Percentiles rank a stretch among this genome's conserved stretches.
phyloP scores from a whole-genome alignment of 2,797 vertebrate species.

The Margarornis squamiger region DNA sequence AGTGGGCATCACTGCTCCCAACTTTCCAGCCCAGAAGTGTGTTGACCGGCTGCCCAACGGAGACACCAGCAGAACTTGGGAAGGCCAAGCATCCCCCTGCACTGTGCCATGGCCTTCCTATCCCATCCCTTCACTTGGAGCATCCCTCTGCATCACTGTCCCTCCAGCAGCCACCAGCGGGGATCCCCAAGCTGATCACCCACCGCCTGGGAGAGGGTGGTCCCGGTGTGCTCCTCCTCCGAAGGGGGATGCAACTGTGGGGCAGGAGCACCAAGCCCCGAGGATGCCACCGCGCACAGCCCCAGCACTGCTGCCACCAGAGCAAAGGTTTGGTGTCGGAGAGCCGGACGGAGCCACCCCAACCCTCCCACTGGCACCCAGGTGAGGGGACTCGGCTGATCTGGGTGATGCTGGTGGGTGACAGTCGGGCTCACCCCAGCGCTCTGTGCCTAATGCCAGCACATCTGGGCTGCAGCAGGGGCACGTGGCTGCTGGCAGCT shows the following conservation, averaged over 20 bases:
- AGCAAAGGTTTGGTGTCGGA: fast-evolving
- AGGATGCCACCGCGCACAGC: fast-evolving
- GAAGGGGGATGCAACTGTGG: fast-evolving
- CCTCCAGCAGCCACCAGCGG: fast-evolving
- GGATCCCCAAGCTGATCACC: neutral
- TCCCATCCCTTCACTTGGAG: neutral
- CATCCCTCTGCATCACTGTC: neutral
- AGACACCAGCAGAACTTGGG: fast-evolving
- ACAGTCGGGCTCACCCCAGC: neutral
- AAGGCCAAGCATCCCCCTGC: neutral
- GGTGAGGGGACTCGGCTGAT: neutral
- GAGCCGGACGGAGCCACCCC: neutral
- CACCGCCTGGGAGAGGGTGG: neutral
- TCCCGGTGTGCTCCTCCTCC: neutral
- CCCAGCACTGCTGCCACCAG: neutral
- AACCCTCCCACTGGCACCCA: fast-evolving
- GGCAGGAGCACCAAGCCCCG: fast-evolving
- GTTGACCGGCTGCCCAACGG: fast-evolving
- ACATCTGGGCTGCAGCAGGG: neutral
- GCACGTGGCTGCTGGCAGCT: neutral
- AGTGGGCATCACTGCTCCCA: fast-evolving
- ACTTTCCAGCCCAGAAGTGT: neutral
- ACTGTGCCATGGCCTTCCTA: neutral
- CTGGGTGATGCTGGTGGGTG: neutral
- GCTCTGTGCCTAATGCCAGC: neutral